phyloP scores from a whole-genome alignment of 2,113 vertebrate species.

The Pteronura brasiliensis region DNA sequence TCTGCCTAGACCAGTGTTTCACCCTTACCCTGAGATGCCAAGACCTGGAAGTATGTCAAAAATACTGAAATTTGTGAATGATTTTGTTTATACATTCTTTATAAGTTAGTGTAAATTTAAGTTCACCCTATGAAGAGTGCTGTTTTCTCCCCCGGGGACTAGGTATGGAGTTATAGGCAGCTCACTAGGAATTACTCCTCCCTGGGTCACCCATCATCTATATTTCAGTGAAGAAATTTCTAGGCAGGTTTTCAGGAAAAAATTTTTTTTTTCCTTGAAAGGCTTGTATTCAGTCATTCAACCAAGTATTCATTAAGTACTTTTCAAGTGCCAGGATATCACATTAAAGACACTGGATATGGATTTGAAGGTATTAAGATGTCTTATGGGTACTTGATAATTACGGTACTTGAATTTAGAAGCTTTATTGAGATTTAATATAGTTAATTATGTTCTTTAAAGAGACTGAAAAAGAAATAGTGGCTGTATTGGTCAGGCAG shows the following conservation, averaged over 20 bases:
- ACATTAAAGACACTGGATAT: background rate
- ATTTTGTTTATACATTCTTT: background rate
- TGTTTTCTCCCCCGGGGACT: background rate
- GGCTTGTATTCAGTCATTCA: background rate
- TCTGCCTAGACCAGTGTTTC: background rate
- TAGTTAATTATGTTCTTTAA: background rate
- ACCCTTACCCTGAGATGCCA: background rate
- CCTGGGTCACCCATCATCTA: background rate
- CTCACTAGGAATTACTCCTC: background rate
- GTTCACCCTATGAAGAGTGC: background rate
- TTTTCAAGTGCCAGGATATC: background rate
- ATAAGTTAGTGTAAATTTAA: background rate
- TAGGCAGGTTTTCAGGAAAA: background rate
- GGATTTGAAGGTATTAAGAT: background rate
- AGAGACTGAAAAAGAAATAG: background rate
- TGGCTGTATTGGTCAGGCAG: background rate
- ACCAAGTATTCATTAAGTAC: background rate
- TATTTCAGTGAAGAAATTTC: background rate
- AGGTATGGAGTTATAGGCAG: background rate
- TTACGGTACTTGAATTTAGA: slow-evolving; percentile 8
- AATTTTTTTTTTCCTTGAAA: background rate
- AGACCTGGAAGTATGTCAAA: background rate
- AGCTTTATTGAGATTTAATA: background rate
- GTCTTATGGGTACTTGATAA: background rate
- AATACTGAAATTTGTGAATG: background rate